Base-by-base conservation (phyloP, 2,888 invertebrate species). In the Synergus japonicus region DNA sequence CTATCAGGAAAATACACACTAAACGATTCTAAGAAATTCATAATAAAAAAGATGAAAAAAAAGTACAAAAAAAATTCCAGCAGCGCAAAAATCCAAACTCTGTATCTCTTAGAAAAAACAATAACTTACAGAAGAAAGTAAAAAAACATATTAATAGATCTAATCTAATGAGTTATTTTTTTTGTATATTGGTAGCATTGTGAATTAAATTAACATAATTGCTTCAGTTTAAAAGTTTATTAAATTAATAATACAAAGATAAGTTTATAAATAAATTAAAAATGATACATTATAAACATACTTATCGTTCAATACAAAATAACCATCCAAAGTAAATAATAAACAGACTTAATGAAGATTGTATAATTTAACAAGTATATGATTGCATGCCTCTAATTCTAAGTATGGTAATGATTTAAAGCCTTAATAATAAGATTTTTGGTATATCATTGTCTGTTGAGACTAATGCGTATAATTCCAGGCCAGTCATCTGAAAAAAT, bases 401-500 rank as follows among this genome's bases (percentile, higher is more conserved):
- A 10, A 29, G 2, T 2, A 15, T 18, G 18, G 41, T n/a, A 66
- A 18, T 66, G 15, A 18, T 43, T 43, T n/a, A n/a, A 66, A 15
- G 8, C 15, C n/a, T 66, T 43, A 66, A n/a, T 13, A 41, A 43
- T 66, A 66, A 41, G 3, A 22, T 18, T 67, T 44, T 46, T 22
- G 18, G 44, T 69, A 7, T 46, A 49, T 69, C 29, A 69, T 29
- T 46, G 15, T 22, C 46, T 69, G 8, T 69, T 46, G 9, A 46
- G 46, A 69, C 13, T 69, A 18, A 69, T 10, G 18, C 44, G 43
- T 22, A 67, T 18, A 29, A 67, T 46, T 22, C 46, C 67, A 22
- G 67, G 67, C 67, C 67, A 69, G 12, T 18, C 22, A 69, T 15
- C 67, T 69, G 8, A 69, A 69, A 67, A 4, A 63, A 12, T 29